phyloP scores from a whole-genome alignment of 2,113 vertebrate species.

The Channa argus region DNA sequence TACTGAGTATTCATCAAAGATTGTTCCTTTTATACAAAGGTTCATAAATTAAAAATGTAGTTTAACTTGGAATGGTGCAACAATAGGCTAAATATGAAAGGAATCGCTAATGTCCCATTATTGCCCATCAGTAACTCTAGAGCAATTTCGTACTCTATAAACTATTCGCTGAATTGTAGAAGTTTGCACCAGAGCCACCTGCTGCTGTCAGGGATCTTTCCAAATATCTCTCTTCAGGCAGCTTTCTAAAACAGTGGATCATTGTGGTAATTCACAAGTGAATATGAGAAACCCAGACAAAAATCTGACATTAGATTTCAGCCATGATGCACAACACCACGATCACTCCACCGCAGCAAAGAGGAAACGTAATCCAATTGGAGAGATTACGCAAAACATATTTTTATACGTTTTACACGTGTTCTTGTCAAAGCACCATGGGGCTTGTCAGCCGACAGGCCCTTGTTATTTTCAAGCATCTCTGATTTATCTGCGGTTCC shows the following conservation, averaged over 20 bases:
- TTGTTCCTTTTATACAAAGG: slow-evolving; percentile 9
- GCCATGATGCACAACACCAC: slow-evolving; percentile 25
- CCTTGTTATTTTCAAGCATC: slow-evolving; percentile 40
- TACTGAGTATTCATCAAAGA: slow-evolving; percentile 20
- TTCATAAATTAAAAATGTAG: slow-evolving; percentile 20
- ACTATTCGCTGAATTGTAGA: slow-evolving; percentile 21
- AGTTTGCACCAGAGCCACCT: slow-evolving; percentile 37
- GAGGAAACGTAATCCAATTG: slow-evolving; percentile 68
- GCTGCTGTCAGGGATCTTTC: slow-evolving; percentile 53
- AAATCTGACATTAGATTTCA: slow-evolving; percentile 58
- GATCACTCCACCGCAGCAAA: slow-evolving; percentile 48
- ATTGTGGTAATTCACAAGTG: slow-evolving; percentile 47
- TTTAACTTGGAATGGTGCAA: background rate
- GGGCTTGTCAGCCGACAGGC: slow-evolving; percentile 46
- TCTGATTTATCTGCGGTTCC: slow-evolving; percentile 56
- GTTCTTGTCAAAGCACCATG: slow-evolving; percentile 53
- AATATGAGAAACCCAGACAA: slow-evolving; percentile 49
- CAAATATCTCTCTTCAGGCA: slow-evolving; percentile 28
- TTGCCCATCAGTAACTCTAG: background rate
- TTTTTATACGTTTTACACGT: slow-evolving; percentile 57
- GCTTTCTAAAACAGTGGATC: slow-evolving; percentile 45
- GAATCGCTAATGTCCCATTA: slow-evolving; percentile 11
- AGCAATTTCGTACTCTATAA: too few species aligned
- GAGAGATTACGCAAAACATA: slow-evolving; percentile 70
- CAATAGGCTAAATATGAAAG: slow-evolving; percentile 18